Evolutionary conservation across 2,113 vertebrate species (phyloP).

Genomic region (Ariopsis seemanni): DNA sequence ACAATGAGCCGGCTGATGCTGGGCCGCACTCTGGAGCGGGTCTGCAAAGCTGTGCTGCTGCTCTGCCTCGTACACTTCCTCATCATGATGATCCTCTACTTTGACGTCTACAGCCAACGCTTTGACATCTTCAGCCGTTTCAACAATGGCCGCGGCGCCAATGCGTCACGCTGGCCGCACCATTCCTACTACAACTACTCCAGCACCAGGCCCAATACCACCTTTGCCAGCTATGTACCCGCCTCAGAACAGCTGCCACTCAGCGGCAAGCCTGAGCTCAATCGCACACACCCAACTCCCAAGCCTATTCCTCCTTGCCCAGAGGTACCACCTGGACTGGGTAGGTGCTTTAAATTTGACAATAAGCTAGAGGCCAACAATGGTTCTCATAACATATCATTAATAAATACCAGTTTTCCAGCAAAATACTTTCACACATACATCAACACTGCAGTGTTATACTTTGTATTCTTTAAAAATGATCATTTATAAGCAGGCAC

Average conservation of each 20-base stretch:
- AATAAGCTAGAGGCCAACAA: neutral
- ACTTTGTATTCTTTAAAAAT: neutral
- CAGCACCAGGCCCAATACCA: conserved; percentile 76
- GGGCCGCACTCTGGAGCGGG: conserved; percentile 97
- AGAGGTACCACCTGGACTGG: conserved; percentile 86
- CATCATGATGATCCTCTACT: conserved; percentile 98
- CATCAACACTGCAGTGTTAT: neutral
- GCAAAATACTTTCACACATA: neutral
- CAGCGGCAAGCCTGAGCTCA: conserved; percentile 75
- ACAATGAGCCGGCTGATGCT: conserved; percentile 99
- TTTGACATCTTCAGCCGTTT: conserved; percentile 98
- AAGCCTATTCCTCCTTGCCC: conserved; percentile 88
- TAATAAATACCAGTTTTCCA: neutral
- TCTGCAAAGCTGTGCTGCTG: conserved; percentile 97
- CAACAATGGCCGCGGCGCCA: conserved; percentile 84
- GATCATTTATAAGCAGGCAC: neutral
- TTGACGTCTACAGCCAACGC: conserved; percentile 94
- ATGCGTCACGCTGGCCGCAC: conserved; percentile 74
- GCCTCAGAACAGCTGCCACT: conserved; percentile 72
- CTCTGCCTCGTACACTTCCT: conserved; percentile 96
- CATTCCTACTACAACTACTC: conserved; percentile 82
- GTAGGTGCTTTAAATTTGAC: conserved; percentile 69
- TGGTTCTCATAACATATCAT: neutral
- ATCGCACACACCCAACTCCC: conserved; percentile 75
- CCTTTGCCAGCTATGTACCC: conserved; percentile 73